Base-by-base conservation (phyloP, 2,888 invertebrate genomes). In the Steromphala cineraria region DNA sequence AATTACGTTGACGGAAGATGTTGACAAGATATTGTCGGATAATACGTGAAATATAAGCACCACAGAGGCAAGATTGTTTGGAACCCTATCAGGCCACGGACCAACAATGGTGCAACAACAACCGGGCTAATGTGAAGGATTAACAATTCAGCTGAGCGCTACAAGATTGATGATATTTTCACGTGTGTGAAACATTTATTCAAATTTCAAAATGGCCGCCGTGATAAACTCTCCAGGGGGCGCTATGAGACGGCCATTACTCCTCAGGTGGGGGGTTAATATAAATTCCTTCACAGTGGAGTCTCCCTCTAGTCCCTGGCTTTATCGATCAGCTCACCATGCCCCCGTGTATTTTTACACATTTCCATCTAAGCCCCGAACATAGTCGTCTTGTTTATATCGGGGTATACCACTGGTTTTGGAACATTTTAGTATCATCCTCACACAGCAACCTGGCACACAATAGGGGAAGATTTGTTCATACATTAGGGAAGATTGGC, bases 161-260 rank as follows among this genome's bases (percentile, higher is more conserved):
- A 75, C 21, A 52, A 75, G 52, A 52, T 75, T 75, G 52, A 75
- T 52, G 75, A 75, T 24, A 75, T 52, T 52, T 75, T 52, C 52
- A 75, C 52, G 75, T 52, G 40, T 75, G 46, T 52, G 17, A 75
- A 75, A 75, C 75, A 52, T 52, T 40, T 75, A 75, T 75, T 75
- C 75, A 75, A 52, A 75, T 75, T 75, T 75, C 75, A 75, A 75
- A 40, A 75, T 75, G 75, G 75, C 75, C 74, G 75, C 52, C 52
- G 46, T 52, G 52, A 75, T 75, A 75, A 52, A 52, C 40, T 15
- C 75, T 19, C 24, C 75, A 75, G 75, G 75, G 75, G 75, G 46
- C 75, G 75, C 75, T 46, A 52, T 75, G 52, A 75, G 46, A 52
- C 52, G 40, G 4, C 75, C 75, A 75, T 75, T 52, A 75, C 75